phyloP scores from a whole-genome alignment of 2,113 vertebrate genomes.

The Engraulis encrasicolus region DNA sequence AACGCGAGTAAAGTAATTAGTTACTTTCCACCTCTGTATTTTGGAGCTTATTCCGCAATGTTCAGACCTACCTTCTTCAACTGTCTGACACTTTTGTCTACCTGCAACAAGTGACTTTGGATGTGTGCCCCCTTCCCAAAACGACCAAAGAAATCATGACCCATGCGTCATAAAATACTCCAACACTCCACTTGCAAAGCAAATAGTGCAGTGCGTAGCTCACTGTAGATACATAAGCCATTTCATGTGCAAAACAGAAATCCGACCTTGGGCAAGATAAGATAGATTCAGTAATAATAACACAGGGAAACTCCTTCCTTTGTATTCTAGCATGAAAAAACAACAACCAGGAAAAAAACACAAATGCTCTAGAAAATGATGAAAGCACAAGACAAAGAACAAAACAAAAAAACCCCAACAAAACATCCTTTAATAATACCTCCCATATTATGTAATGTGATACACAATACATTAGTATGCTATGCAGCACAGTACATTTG shows the following conservation, averaged over 20 bases:
- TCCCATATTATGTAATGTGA: constrained; percentile 8
- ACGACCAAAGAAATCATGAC: too few relatives aligned
- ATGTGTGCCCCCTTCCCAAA: too few relatives aligned
- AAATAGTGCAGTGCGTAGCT: too few relatives aligned
- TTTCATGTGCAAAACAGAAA: not conserved
- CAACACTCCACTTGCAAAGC: too few relatives aligned
- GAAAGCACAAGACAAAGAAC: not conserved
- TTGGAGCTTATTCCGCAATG: too few relatives aligned
- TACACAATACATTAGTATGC: not conserved
- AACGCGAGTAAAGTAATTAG: too few relatives aligned
- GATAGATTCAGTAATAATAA: not conserved
- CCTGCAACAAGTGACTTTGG: too few relatives aligned
- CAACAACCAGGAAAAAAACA: not conserved
- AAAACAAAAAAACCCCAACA: not conserved
- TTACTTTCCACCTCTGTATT: too few relatives aligned
- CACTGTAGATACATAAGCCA: not conserved
- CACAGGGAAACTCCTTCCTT: not conserved
- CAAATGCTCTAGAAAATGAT: not conserved
- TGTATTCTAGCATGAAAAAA: not conserved
- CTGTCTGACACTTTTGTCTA: too few relatives aligned
- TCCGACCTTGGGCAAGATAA: not conserved
- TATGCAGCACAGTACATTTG: too few relatives aligned
- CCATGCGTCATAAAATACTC: too few relatives aligned
- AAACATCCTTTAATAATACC: not conserved
- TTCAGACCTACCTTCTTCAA: too few relatives aligned